Conservation (phyloP, 2,888 invertebrate genomes). For the Polylopha cassiicola region DNA sequence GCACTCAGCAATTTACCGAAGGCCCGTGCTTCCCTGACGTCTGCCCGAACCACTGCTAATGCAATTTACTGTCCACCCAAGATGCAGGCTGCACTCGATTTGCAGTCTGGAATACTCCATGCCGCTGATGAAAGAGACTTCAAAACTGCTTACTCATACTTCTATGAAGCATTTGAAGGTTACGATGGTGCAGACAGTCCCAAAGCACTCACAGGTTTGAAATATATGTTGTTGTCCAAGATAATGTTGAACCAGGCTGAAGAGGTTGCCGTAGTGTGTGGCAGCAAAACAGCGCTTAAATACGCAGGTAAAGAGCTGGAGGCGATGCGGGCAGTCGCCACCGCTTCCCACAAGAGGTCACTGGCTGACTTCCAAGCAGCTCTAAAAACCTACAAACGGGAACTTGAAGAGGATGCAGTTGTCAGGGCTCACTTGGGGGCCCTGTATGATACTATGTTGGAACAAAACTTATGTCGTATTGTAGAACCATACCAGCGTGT, state of each 20-base stretch:
- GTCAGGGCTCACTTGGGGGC: constrained; percentile 98
- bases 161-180: constrained; percentile 99
- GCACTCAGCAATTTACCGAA: constrained; percentile 97
- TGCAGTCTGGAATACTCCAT: constrained; percentile 98
- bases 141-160: constrained; percentile 99
- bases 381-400: constrained; percentile 89
- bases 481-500: constrained; percentile 99
- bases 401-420: constrained; percentile 96
- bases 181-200: constrained; percentile 96
- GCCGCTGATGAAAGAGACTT: constrained; percentile 99
- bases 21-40: constrained; percentile 96
- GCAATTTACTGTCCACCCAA: constrained; percentile 99
- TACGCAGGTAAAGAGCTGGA: constrained; percentile 97
- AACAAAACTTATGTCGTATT: constrained; percentile 98
- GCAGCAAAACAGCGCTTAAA: constrained; percentile 97
- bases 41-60: constrained; percentile 99
- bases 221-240: constrained; percentile 99
- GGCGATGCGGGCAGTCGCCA: constrained; percentile 98
- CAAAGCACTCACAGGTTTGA: constrained; percentile 95
- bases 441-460: constrained; percentile 98
- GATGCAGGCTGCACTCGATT: constrained; percentile 97
- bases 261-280: constrained; percentile 95
- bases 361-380: constrained; percentile 97
- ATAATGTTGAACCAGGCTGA: constrained; percentile 98
- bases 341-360: constrained; percentile 97